Base-by-base conservation (phyloP, 2,888 invertebrate species). In the Drosophila monieri region DNA sequence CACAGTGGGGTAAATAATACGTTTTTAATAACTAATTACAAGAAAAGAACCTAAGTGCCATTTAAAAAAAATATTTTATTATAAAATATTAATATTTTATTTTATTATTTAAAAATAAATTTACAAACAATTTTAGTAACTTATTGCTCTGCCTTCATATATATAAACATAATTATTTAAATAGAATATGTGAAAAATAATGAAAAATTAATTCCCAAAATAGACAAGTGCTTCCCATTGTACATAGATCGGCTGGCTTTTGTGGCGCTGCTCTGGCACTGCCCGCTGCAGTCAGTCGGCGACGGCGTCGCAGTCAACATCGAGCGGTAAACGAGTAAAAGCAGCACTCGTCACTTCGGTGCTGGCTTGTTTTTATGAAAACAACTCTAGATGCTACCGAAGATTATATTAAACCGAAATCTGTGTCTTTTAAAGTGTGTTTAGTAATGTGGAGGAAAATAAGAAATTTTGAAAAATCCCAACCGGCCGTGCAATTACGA, bases 261-360 rank as follows among this genome's bases (percentile, higher is more conserved):
- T 47, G 18, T 47, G 32, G 9, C 25, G 27, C 37, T 58, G 35
- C 59, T 14, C 15, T 6, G 27, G 49, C 25, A 25, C 53, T 35
- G 35, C 25, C 46, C 51, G 44, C 32, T 59, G 77, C 73, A 73
- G 73, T 61, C 39, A 52, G 57, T 48, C 47, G 56, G 52, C 54
- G 58, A 46, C 70, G 57, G 59, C 61, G 59, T 58, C 67, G 76
- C 90, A 89, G 89, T 88, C 78, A 84, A 77, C 81, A 87, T 47
- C 59, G 60, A 37, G 51, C 43, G 58, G 58, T 32, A n/a, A 39
- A 15, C 30, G 48, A 37, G 27, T 58, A 23, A 8, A 44, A 43
- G 41, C 14, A 18, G 43, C 43, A 6, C 10, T 21, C 43, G 43
- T 43, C 4, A 12, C 18, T 9, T 43, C 6, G 5, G 21, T 21